phyloP scores from a whole-genome alignment of 1,140 invertebrate species.

The Drosophila orosa region DNA sequence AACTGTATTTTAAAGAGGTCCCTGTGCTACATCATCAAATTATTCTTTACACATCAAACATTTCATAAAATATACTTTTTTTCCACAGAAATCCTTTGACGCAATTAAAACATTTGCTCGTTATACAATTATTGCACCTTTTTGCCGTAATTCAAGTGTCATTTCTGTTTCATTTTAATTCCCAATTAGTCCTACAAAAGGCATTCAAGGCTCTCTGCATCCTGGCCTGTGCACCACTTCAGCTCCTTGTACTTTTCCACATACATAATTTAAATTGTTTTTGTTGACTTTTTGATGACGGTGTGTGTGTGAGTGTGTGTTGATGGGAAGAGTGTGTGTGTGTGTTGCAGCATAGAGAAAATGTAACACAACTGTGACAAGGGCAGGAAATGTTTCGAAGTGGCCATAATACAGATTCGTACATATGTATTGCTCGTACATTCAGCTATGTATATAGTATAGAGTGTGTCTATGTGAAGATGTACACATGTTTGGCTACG shows the following conservation, averaged over 20 bases:
- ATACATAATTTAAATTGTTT: constrained; percentile 46
- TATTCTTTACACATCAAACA: too few species aligned
- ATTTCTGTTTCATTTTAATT: constrained; percentile 6
- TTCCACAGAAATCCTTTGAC: too few species aligned
- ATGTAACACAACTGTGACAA: constrained; percentile 36
- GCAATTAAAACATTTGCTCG: constrained; percentile 6
- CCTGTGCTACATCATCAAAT: not conserved
- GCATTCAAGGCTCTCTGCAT: constrained; percentile 14
- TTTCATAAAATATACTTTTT: not conserved
- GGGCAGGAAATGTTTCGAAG: constrained; percentile 40
- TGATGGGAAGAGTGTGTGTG: too few species aligned
- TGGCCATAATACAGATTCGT: constrained; percentile 25
- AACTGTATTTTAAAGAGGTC: too few species aligned
- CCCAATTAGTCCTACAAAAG: constrained; percentile 12
- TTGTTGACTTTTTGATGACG: constrained; percentile 45
- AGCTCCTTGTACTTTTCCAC: constrained; percentile 18
- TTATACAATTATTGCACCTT: constrained; percentile 10
- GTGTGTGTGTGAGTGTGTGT: constrained; percentile 1
- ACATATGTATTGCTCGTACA: constrained; percentile 1
- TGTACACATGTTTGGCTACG: constrained; percentile 19
- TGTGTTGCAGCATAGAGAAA: constrained; percentile 27
- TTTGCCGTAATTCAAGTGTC: not conserved
- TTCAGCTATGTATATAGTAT: constrained; percentile 24
- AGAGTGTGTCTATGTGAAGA: constrained; percentile 28
- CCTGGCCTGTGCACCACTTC: not conserved